Evolutionary conservation across 2,888 invertebrate genomes (phyloP).

Genomic region (Microdon myrmicae): DNA sequence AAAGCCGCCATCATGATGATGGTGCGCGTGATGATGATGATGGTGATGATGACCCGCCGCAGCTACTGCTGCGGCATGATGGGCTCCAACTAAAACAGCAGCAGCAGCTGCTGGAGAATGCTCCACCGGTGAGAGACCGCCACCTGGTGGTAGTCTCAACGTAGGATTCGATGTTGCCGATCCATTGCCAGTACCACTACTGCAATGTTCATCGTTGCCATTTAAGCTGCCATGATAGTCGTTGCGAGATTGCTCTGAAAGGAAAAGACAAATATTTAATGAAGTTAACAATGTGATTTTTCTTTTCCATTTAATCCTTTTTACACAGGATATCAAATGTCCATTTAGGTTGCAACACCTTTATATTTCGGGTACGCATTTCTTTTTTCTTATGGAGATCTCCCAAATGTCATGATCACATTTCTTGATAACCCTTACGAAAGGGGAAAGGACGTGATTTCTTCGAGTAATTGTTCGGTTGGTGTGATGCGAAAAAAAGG

Average conservation of each 20-base stretch:
- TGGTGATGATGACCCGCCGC: slow-evolving; percentile 57
- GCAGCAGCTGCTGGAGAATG: slow-evolving; percentile 60
- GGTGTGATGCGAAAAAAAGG: slow-evolving; percentile 19
- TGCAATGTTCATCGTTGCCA: slow-evolving; percentile 52
- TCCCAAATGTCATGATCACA: slow-evolving; percentile 13
- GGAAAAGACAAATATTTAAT: not conserved
- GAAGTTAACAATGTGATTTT: not conserved
- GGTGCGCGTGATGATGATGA: slow-evolving; percentile 51
- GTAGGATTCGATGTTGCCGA: slow-evolving; percentile 34
- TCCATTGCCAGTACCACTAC: slow-evolving; percentile 40
- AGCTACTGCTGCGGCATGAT: slow-evolving; percentile 59
- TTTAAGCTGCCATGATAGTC: slow-evolving; percentile 52
- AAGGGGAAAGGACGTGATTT: slow-evolving; percentile 13
- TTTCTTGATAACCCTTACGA: slow-evolving; percentile 23
- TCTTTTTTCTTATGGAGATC: slow-evolving; percentile 5
- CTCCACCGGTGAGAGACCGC: slow-evolving; percentile 57
- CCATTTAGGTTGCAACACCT: slow-evolving; percentile 23
- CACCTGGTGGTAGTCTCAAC: slow-evolving; percentile 48
- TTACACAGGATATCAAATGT: slow-evolving; percentile 31
- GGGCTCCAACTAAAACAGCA: slow-evolving; percentile 56
- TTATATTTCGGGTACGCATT: slow-evolving; percentile 1
- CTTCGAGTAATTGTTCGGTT: slow-evolving; percentile 10
- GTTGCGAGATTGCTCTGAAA: slow-evolving; percentile 53
- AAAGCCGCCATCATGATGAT: slow-evolving; percentile 54
- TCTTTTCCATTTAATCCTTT: slow-evolving; percentile 30